phyloP scores from a whole-genome alignment of 2,797 vertebrate genomes.

The Remorina albescens region DNA sequence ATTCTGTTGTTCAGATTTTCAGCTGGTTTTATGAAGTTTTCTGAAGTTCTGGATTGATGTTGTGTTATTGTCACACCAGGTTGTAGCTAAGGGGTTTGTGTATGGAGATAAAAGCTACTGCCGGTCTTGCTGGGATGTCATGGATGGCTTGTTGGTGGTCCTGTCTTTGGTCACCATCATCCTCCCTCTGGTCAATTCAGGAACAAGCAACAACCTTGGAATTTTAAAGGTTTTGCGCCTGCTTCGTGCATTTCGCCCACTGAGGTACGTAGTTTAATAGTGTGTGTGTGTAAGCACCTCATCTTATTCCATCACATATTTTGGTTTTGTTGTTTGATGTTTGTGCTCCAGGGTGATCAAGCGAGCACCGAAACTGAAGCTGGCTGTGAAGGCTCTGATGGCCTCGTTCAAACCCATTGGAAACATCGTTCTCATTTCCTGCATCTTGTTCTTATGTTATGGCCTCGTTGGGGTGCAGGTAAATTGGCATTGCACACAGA shows the following conservation, averaged over 20 bases:
- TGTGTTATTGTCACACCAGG: slow-evolving; percentile 70
- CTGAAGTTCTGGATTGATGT: not conserved
- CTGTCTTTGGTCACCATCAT: slow-evolving; percentile 89
- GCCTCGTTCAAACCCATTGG: slow-evolving; percentile 91
- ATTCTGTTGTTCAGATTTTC: not conserved
- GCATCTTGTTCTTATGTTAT: slow-evolving; percentile 91
- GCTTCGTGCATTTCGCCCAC: slow-evolving; percentile 88
- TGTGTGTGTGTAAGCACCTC: not conserved
- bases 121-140: slow-evolving; percentile 90
- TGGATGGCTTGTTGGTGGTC: slow-evolving; percentile 90
- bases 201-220: slow-evolving; percentile 87
- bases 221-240: slow-evolving; percentile 89
- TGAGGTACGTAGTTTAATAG: slow-evolving; percentile 80
- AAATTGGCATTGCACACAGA: slow-evolving; percentile 3
- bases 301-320: not conserved
- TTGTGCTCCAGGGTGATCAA: slow-evolving; percentile 88
- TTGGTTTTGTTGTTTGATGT: too few relatives aligned
- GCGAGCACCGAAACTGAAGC: slow-evolving; percentile 89
- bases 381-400: slow-evolving; percentile 92
- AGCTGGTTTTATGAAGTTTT: not conserved
- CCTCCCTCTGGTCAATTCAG: slow-evolving; percentile 84
- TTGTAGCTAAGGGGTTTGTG: slow-evolving; percentile 89
- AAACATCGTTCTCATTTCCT: slow-evolving; percentile 92
- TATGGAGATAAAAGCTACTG: slow-evolving; percentile 88
- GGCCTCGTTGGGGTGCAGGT: slow-evolving; percentile 94